Percentiles rank a stretch among this genome's conserved stretches.
Evolutionary conservation across 2,797 vertebrate genomes (phyloP).

Genomic region (Mionectes olivaceus): DNA sequence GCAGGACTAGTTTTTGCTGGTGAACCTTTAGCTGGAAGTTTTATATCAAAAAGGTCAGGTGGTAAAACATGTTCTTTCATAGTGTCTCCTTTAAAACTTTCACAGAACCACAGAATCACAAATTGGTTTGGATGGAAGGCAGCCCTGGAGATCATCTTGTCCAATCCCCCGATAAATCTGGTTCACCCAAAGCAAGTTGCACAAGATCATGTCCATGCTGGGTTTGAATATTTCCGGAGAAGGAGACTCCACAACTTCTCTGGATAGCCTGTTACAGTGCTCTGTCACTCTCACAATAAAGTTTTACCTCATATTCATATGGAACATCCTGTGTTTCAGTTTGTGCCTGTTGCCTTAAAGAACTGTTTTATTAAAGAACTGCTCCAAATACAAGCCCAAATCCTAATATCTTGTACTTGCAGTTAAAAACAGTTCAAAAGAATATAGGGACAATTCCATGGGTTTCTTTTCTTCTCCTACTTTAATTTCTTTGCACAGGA

Average conservation of each 20-base stretch:
- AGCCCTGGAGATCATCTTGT: neutral
- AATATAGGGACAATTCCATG: neutral
- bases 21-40: neutral
- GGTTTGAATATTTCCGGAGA: neutral
- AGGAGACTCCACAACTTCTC: neutral
- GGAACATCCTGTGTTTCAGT: neutral
- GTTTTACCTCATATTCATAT: neutral
- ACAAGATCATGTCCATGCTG: neutral
- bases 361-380: neutral
- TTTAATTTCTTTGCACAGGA: neutral
- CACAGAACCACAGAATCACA: neutral
- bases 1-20: neutral
- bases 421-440: neutral
- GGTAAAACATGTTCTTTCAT: rapidly evolving
- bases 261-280: neutral
- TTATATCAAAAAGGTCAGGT: neutral
- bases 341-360: neutral
- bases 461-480: rapidly evolving
- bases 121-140: neutral
- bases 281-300: neutral
- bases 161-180: neutral
- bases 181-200: neutral
- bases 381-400: neutral
- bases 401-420: neutral
- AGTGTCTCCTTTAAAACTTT: neutral